phyloP scores from a whole-genome alignment of 1,140 invertebrate species.

The Drosophila miranda region DNA sequence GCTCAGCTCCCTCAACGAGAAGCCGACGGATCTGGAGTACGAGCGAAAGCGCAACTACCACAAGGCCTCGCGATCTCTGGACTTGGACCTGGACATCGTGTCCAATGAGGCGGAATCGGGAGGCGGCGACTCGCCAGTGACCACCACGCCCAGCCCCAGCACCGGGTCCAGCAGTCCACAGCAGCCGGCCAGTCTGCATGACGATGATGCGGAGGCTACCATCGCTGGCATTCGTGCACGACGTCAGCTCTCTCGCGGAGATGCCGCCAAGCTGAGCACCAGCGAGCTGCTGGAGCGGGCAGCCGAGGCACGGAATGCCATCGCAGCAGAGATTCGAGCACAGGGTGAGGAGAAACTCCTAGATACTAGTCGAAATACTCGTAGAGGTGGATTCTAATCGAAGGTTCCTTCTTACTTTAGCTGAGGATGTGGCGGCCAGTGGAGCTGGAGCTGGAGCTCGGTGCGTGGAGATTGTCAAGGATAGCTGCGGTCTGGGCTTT shows the following conservation, averaged over 20 bases:
- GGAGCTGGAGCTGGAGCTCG: conserved; percentile 69
- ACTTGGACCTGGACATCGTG: conserved; percentile 79
- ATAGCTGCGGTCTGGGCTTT: conserved; percentile 94
- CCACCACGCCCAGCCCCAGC: conserved; percentile 52
- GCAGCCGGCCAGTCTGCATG: conserved; percentile 61
- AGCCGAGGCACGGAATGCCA: conserved; percentile 72
- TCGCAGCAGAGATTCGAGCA: conserved; percentile 78
- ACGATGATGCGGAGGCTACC: conserved; percentile 67
- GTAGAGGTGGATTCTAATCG: not conserved
- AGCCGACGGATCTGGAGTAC: conserved; percentile 71
- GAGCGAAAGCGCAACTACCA: conserved; percentile 78
- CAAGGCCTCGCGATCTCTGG: conserved; percentile 77
- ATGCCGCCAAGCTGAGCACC: conserved; percentile 77
- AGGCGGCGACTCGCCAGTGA: conserved; percentile 16
- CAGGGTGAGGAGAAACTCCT: conserved; percentile 49
- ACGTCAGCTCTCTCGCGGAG: conserved; percentile 69
- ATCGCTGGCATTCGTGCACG: conserved; percentile 70
- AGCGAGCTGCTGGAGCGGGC: conserved; percentile 76
- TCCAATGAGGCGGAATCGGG: conserved; percentile 56
- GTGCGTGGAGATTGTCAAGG: conserved; percentile 89
- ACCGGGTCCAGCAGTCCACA: conserved; percentile 70
- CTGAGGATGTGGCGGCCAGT: conserved; percentile 55
- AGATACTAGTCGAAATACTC: no score
- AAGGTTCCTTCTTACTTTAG: conserved; percentile 13
- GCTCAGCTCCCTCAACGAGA: conserved; percentile 77